These are phyloP conservation scores for Apteryx mantelli DNA, from an alignment of 2,113 vertebrate genomes.

Conservation along the genomic window DNA sequence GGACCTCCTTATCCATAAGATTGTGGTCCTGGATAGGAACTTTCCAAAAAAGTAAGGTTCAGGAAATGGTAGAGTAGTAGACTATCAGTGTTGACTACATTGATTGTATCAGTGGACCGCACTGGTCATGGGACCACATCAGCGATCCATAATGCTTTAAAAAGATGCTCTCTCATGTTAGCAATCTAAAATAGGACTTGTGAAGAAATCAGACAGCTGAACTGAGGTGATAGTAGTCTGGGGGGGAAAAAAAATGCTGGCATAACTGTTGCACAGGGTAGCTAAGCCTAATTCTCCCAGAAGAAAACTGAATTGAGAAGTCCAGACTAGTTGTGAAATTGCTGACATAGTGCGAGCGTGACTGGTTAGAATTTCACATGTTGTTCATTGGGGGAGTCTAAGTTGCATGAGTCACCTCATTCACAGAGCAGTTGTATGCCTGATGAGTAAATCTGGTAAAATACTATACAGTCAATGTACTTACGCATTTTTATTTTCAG, in stretches of 20 bases:
- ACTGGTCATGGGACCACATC: neutral
- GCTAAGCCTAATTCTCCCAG: neutral
- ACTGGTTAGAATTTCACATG: neutral
- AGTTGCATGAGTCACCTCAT: neutral
- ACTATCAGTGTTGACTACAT: neutral
- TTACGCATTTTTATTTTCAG: neutral
- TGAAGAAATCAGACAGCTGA: neutral
- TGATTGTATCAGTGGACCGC: neutral
- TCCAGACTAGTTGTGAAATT: neutral
- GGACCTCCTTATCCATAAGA: neutral
- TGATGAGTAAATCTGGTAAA: neutral
- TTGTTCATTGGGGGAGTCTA: neutral
- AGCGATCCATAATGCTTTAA: neutral
- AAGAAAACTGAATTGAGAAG: neutral
- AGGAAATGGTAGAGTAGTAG: neutral
- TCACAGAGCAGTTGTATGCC: neutral
- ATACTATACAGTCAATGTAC: neutral
- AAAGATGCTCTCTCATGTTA: neutral
- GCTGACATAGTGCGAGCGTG: neutral
- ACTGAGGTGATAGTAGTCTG: neutral
- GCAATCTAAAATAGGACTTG: neutral
- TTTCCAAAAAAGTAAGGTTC: neutral
- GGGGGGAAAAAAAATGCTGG: too few species aligned
- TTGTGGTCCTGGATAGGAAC: neutral
- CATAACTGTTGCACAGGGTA: too few species aligned